Evolutionary conservation across 2,888 invertebrate species (phyloP), one percentile per base, ranked within the genome.

Genomic region (Dryobotodes eremita): DNA sequence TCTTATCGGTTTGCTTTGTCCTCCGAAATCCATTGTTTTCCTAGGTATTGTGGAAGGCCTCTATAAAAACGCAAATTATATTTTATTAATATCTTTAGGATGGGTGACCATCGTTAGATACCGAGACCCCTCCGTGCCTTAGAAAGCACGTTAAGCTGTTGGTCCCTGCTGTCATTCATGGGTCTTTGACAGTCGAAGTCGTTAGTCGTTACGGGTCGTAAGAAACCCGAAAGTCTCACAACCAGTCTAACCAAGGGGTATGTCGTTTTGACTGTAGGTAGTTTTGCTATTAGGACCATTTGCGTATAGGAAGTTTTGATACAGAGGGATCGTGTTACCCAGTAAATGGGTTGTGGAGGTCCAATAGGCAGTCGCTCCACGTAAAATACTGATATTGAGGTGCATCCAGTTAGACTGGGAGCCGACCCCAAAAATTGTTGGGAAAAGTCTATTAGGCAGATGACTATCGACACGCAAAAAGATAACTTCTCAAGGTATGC

Each of bases 21-120:
- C 53, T 23, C 71, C 23, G 59, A 65, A 42, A 80, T 90, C 84
- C 70, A 72, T 65, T 73, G 85, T 72, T 81, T 90, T 91, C 86
- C 83, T 90, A 13, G 92, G 88, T 76, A 90, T 86, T 23, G 89
- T 88, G 36, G 91, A 88, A 50, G 89, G 90, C 83, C 86, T 92
- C 94, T 94, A 88, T 31, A 78, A 83, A 70, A 71, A 71, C 10
- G 36, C 26, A 82, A 55, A 78, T 55, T 4, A n/a, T 36, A 23
- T 36, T 69, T 53, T 23, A 77, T 65, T 46, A 66, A 48, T 20
- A 74, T 75, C 1, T 57, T n/a, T 11, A 62, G 20, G 5, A 31
- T 42, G 13, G 6, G 13, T 62, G 36, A 62, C 11, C 36, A 11
- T 62, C 36, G 6, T 36, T 23, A 36, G 6, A 23, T 42, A 62